Evolutionary conservation across 2,113 vertebrate species (phyloP).

Genomic region (Gambusia holbrooki): DNA sequence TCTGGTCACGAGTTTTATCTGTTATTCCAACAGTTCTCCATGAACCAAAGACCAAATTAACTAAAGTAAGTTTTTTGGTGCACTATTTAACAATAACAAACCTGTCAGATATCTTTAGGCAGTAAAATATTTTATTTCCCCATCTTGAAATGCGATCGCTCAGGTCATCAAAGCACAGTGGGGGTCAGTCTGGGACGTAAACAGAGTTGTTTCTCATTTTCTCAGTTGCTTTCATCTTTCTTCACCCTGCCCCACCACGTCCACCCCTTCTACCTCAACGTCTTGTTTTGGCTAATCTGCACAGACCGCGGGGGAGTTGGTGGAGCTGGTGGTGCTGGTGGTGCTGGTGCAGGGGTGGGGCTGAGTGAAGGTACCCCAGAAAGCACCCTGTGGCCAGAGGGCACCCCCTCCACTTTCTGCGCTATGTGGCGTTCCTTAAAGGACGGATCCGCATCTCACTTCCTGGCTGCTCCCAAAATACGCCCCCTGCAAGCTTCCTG

Average conservation of each 20-base stretch:
- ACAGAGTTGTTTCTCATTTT: slow-evolving; percentile 50
- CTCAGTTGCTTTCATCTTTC: slow-evolving; percentile 45
- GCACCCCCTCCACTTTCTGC: slow-evolving; percentile 33
- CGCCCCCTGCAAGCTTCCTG: slow-evolving; percentile 69
- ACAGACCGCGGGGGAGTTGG: slow-evolving; percentile 28
- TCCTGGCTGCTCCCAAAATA: slow-evolving; percentile 67
- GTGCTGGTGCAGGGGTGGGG: slow-evolving; percentile 19
- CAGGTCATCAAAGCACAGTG: slow-evolving; percentile 12
- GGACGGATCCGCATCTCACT: slow-evolving; percentile 61
- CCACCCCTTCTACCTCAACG: slow-evolving; percentile 22
- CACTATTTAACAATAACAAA: neutral
- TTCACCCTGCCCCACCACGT: slow-evolving; percentile 15
- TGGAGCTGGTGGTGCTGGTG: neutral
- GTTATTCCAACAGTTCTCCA: no score
- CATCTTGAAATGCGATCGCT: slow-evolving; percentile 23
- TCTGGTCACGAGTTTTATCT: no score
- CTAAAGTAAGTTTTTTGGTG: neutral
- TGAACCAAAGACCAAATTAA: neutral
- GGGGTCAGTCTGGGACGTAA: slow-evolving; percentile 32
- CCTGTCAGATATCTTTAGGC: neutral
- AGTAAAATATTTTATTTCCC: slow-evolving; percentile 26
- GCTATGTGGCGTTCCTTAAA: slow-evolving; percentile 52
- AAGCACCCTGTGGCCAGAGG: slow-evolving; percentile 59
- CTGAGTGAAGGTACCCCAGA: slow-evolving; percentile 34
- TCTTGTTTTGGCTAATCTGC: slow-evolving; percentile 67